Percentiles rank a stretch among this genome's conserved stretches.
Evolutionary conservation across 1,140 invertebrate species (phyloP).

Genomic region (Brachionus rotundiformis): DNA sequence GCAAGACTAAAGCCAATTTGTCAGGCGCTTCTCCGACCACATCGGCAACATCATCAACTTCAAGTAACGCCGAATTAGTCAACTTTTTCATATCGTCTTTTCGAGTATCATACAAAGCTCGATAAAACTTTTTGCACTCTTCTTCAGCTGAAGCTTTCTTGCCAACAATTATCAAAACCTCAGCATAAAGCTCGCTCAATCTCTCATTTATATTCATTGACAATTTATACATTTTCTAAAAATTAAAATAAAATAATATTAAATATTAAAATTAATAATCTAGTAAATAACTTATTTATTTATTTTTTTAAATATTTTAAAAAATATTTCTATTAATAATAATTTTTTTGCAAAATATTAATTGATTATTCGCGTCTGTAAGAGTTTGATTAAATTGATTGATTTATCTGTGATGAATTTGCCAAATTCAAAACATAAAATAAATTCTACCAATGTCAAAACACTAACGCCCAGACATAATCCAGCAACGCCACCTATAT

Average conservation of each 20-base stretch:
- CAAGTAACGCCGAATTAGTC: slow-evolving; percentile 47
- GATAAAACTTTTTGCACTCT: slow-evolving; percentile 35
- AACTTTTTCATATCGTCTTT: slow-evolving; percentile 8
- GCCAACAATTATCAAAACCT: slow-evolving; percentile 40
- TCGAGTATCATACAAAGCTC: slow-evolving; percentile 6
- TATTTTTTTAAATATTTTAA: too few relatives aligned
- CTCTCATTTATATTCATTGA: slow-evolving; percentile 28
- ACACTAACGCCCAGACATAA: slow-evolving; percentile 28
- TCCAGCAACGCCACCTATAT: slow-evolving; percentile 18
- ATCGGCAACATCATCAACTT: slow-evolving; percentile 50
- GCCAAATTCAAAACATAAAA: too few relatives aligned
- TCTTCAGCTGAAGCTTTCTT: slow-evolving; percentile 26
- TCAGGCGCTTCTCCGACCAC: slow-evolving; percentile 19
- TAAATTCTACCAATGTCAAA: slow-evolving; percentile 26
- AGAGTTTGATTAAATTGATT: too few relatives aligned
- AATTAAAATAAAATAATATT: too few relatives aligned
- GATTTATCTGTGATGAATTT: too few relatives aligned
- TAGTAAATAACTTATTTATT: too few relatives aligned
- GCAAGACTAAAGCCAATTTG: slow-evolving; percentile 35
- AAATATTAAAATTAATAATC: too few relatives aligned
- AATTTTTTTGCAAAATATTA: too few relatives aligned
- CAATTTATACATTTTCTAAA: too few relatives aligned
- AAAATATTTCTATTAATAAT: too few relatives aligned
- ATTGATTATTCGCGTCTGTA: too few relatives aligned
- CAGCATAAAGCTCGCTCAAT: not conserved